phyloP scores from a whole-genome alignment of 1,140 invertebrate genomes.

The Lamellibrachia luymesi region DNA sequence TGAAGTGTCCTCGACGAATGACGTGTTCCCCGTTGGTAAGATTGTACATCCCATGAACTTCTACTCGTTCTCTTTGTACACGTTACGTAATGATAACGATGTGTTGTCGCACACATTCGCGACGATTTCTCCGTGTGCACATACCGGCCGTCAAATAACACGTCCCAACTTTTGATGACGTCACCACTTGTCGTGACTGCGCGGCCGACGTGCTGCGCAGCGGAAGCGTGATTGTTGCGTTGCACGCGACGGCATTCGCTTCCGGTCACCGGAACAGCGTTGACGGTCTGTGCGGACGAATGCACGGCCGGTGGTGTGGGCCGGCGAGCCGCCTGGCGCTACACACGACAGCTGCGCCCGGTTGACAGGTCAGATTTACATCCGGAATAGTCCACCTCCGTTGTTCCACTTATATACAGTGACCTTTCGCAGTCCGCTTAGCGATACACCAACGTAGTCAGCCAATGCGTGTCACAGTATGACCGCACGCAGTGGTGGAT shows the following conservation, averaged over 20 bases:
- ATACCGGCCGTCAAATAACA: not conserved
- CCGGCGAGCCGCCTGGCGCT: not conserved
- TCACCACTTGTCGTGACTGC: not conserved
- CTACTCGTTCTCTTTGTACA: not conserved
- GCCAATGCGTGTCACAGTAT: not conserved
- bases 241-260: not conserved
- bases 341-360: not conserved
- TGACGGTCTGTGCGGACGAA: not conserved
- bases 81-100: not conserved
- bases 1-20: not conserved
- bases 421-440: not conserved
- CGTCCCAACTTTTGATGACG: not conserved
- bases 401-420: not conserved
- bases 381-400: not conserved
- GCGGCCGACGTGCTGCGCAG: not conserved
- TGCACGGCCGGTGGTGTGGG: not conserved
- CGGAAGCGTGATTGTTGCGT: not conserved
- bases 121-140: not conserved
- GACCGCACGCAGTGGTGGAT: not conserved
- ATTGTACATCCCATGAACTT: not conserved
- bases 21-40: not conserved
- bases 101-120: not conserved
- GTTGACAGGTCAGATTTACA: not conserved
- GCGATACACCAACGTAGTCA: too few relatives aligned
- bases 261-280: not conserved